A percentile compares a stretch with the other conserved stretches of the same genome.
These are phyloP conservation scores for Periophthalmus magnuspinnatus DNA, from an alignment of 2,797 vertebrate species.

Conservation along the genomic window DNA sequence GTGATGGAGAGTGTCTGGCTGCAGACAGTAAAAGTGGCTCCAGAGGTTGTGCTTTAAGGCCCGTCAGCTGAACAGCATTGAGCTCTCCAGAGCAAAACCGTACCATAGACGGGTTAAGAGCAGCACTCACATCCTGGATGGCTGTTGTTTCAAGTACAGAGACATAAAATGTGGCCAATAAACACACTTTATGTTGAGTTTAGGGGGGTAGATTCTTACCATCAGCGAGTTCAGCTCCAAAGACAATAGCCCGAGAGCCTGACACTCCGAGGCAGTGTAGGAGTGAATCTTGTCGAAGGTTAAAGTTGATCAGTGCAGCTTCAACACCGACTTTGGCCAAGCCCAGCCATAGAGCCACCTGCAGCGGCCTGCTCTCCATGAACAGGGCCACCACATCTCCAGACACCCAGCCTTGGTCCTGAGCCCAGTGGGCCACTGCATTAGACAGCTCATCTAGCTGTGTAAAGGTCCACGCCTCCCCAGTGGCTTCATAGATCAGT, in stretches of 20 bases:
- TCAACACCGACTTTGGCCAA: slow-evolving; percentile 87
- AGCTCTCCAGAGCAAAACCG: slow-evolving; percentile 84
- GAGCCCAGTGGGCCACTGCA: slow-evolving; percentile 81
- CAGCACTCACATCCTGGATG: slow-evolving; percentile 79
- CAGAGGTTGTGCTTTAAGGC: slow-evolving; percentile 73
- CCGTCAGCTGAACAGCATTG: slow-evolving; percentile 60
- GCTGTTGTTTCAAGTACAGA: slow-evolving; percentile 66
- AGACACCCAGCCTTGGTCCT: slow-evolving; percentile 74
- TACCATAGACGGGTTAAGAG: slow-evolving; percentile 80
- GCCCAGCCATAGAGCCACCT: slow-evolving; percentile 90
- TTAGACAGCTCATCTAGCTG: slow-evolving; percentile 84
- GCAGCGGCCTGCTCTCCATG: slow-evolving; percentile 88
- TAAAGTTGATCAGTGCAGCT: slow-evolving; percentile 88
- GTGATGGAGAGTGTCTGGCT: slow-evolving; percentile 62
- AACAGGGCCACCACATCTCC: slow-evolving; percentile 90
- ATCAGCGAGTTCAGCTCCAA: slow-evolving; percentile 84
- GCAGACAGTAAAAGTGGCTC: slow-evolving; percentile 79
- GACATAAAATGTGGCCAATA: neutral
- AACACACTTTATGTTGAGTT: neutral
- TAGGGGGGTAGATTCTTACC: slow-evolving; percentile 71
- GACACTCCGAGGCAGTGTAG: slow-evolving; percentile 84
- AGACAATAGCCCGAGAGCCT: slow-evolving; percentile 81
- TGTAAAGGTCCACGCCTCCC: slow-evolving; percentile 84
- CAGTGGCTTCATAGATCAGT: slow-evolving; percentile 84
- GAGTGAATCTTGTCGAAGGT: slow-evolving; percentile 84